Base-by-base conservation (phyloP, 2,797 vertebrate species). In the Propithecus perrieri region DNA sequence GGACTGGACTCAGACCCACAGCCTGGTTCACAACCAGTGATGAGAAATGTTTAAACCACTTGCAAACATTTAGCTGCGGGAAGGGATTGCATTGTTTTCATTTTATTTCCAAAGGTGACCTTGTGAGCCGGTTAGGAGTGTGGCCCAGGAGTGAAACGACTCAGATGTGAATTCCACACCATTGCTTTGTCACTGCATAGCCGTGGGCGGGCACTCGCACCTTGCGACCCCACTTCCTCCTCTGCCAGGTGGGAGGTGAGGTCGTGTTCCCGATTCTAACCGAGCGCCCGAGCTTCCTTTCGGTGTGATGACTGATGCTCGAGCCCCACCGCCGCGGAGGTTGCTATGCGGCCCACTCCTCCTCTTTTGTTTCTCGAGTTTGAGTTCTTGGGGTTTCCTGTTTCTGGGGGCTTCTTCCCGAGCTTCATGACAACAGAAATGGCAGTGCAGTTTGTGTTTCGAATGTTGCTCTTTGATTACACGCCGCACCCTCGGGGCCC, bases 251-350 rank as follows among this genome's bases (percentile, higher is more conserved):
- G 18, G 12, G 38, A 13, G 28, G 15, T 3, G 57, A 57, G 35
- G 30, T 5, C 11, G 55, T 2, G 30, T 20, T 20, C 0, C 18
- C 1, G 71, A 22, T 38, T 63, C 33, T 46, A 35, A 5, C 43
- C 33, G 0, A 7, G 5, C 7, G 5, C 1, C 43, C 43, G 43
- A 43, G 43, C 4, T 7, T 33, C 1, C 38, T 63, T 41, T 28
- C 46, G 55, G 4, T 0, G 0, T 13, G 28, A 7, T 5, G 12
- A 28, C 69, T 6, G 17, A 28, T 4, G 50, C 41, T 20, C 2
- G 0, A 20, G 2, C 20, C 41, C 43, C 24, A 5, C 57, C 20
- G 2, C 0, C 0, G 26, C 1, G 7, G n/a, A 18, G 38, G 26
- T 13, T 2, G 22, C 26, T 4, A 2, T 15, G 28, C 7, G 50